A percentile compares a stretch with the other conserved stretches of the same genome.
Conservation (phyloP, 1,140 invertebrate species). For the Delia radicum region DNA sequence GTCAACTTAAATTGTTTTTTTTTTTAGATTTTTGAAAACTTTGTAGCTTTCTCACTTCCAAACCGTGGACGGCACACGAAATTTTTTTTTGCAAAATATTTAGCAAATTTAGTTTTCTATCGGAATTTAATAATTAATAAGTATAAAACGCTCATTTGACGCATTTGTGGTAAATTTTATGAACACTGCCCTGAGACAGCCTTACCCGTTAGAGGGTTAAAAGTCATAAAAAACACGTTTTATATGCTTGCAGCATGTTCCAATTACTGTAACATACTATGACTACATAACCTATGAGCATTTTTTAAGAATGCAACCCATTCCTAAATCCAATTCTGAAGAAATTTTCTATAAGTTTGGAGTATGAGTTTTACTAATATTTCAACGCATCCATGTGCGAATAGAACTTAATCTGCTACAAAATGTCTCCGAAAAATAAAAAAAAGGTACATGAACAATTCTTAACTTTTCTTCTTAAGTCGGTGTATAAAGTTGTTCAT, state of each 20-base stretch:
- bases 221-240: constrained; percentile 2
- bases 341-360: neutral
- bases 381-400: constrained; percentile 56
- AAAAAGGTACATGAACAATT: constrained; percentile 23
- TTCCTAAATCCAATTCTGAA: neutral
- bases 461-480: constrained; percentile 19
- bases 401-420: constrained; percentile 57
- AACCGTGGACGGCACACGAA: too few relatives aligned
- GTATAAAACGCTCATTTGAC: too few relatives aligned
- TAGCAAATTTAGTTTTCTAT: too few relatives aligned
- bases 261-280: constrained; percentile 11
- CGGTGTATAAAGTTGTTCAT: neutral
- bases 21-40: too few relatives aligned
- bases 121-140: too few relatives aligned
- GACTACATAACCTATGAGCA: constrained; percentile 16
- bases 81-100: too few relatives aligned
- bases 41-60: too few relatives aligned
- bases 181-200: too few relatives aligned
- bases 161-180: too few relatives aligned
- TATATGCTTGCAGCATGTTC: constrained; percentile 19
- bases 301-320: neutral
- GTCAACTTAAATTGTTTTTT: too few relatives aligned
- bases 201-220: too few relatives aligned
- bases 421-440: constrained; percentile 49
- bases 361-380: constrained; percentile 40